These are phyloP conservation scores for Sminthurinus signatus DNA, from an alignment of 1,140 invertebrate species.

Conservation along the genomic window DNA sequence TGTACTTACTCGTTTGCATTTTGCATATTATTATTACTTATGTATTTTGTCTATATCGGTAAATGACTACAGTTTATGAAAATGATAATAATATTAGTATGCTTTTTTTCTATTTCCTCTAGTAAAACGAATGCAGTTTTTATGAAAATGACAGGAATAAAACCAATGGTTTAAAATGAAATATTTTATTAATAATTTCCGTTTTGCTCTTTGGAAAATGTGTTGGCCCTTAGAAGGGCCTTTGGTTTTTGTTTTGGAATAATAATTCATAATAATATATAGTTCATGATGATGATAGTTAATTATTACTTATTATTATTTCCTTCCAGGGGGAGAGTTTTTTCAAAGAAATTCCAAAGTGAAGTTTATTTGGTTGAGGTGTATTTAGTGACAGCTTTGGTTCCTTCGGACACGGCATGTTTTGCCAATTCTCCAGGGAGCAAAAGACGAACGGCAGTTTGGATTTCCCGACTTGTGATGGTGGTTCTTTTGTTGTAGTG, in stretches of 20 bases:
- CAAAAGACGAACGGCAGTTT: constrained; percentile 56
- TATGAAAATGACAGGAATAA: background rate
- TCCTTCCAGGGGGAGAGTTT: too few relatives aligned
- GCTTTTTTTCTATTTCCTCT: background rate
- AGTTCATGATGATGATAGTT: too few relatives aligned
- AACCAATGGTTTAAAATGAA: background rate
- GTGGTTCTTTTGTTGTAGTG: constrained; percentile 54
- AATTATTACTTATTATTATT: too few relatives aligned
- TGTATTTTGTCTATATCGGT: too few relatives aligned
- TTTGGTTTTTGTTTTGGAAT: constrained; percentile 37
- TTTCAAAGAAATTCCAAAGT: background rate
- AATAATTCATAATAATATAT: too few relatives aligned
- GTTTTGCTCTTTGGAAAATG: constrained; percentile 22
- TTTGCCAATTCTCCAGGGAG: constrained; percentile 58
- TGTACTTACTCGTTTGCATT: too few relatives aligned
- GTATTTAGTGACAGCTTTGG: constrained; percentile 54
- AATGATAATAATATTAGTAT: background rate
- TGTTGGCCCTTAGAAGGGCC: constrained; percentile 46
- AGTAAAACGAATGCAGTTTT: background rate
- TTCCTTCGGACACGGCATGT: constrained; percentile 49
- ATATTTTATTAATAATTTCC: background rate
- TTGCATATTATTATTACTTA: too few relatives aligned
- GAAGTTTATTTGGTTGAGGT: background rate
- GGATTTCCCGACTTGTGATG: constrained; percentile 48
- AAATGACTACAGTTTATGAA: too few relatives aligned